Percentiles rank a stretch among this genome's conserved stretches.
Evolutionary conservation across 2,113 vertebrate genomes (phyloP).

Genomic region (Scomber japonicus): DNA sequence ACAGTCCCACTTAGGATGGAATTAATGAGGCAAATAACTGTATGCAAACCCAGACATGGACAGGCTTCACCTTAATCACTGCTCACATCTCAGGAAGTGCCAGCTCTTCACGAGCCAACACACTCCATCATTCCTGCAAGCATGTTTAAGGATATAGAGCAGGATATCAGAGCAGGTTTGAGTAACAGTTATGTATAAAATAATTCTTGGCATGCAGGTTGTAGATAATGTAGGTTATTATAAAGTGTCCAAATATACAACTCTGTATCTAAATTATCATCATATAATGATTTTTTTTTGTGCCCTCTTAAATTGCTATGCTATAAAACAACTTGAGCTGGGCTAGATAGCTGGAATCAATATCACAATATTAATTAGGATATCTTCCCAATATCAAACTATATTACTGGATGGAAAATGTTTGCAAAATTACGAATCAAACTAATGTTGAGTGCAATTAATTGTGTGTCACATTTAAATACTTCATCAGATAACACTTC

Average conservation of each 20-base stretch:
- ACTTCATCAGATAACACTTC: too few relatives aligned
- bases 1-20: neutral
- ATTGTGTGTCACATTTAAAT: too few relatives aligned
- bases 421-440: too few relatives aligned
- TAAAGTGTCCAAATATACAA: neutral
- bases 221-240: neutral
- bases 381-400: too few relatives aligned
- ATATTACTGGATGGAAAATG: too few relatives aligned
- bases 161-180: slow-evolving; percentile 3
- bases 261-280: neutral
- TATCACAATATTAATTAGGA: too few relatives aligned
- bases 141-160: slow-evolving; percentile 11
- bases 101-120: neutral
- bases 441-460: too few relatives aligned
- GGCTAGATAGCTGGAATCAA: too few relatives aligned
- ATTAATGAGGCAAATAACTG: slow-evolving; percentile 10
- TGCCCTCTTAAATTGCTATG: too few relatives aligned
- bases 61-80: slow-evolving; percentile 19
- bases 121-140: slow-evolving; percentile 7
- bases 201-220: neutral
- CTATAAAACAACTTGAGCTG: too few relatives aligned
- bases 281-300: too few relatives aligned
- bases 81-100: slow-evolving; percentile 20
- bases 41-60: slow-evolving; percentile 3
- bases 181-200: neutral